phyloP scores from a whole-genome alignment of 2,797 vertebrate genomes.

The Pelochelys cantorii region DNA sequence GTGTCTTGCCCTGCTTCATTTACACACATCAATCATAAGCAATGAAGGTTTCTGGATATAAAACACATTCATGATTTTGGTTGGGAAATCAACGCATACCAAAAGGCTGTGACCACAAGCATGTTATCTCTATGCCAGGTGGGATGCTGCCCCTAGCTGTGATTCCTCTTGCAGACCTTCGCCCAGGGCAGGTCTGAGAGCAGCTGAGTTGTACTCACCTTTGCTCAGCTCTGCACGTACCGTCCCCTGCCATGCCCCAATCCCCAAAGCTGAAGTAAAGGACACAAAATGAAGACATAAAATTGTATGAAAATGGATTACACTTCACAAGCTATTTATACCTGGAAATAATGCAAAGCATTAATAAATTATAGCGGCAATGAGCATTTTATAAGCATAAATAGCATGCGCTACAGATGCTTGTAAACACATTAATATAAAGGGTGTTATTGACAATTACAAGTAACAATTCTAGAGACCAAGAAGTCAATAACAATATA shows the following conservation, averaged over 20 bases:
- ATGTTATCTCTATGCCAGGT: background rate
- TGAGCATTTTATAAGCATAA: constrained; percentile 37
- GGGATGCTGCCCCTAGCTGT: background rate
- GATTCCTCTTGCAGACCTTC: background rate
- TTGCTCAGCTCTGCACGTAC: background rate
- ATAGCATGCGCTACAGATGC: constrained; percentile 35
- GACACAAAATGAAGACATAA: background rate
- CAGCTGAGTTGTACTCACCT: rapidly evolving
- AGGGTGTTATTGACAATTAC: constrained; percentile 19
- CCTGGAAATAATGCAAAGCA: background rate
- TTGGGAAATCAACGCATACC: rapidly evolving
- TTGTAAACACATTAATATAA: background rate
- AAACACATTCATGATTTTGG: background rate
- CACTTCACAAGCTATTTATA: constrained; percentile 60
- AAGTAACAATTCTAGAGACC: constrained; percentile 48
- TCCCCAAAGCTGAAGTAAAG: background rate
- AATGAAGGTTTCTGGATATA: background rate
- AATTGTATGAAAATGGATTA: constrained; percentile 56
- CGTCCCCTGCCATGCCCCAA: background rate
- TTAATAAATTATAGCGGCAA: constrained; percentile 59
- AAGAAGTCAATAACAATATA: constrained; percentile 54
- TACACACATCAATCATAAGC: background rate
- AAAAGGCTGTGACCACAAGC: background rate
- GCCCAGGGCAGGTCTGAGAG: background rate
- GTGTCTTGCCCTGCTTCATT: background rate